Evolutionary conservation across 2,888 invertebrate genomes (phyloP).

Genomic region (Calameuta idolon): DNA sequence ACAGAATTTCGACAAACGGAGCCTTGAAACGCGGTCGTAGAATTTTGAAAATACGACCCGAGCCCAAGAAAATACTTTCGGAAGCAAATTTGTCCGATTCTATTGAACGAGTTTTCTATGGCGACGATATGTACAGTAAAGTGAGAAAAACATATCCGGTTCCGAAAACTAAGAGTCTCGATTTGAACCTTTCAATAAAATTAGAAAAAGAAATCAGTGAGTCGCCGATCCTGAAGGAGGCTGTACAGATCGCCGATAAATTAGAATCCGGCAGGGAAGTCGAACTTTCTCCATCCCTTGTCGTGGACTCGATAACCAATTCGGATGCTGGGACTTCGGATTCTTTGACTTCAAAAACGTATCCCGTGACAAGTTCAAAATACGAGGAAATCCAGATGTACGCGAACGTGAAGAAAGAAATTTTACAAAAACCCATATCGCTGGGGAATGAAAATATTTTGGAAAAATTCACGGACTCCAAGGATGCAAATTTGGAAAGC

Average conservation of each 20-base stretch:
- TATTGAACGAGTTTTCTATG: not conserved
- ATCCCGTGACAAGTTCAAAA: not conserved
- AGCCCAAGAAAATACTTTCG: slow-evolving; percentile 5
- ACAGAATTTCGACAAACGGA: slow-evolving; percentile 44
- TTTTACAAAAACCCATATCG: not conserved
- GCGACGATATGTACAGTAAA: not conserved
- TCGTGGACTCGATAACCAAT: not conserved
- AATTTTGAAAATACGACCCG: slow-evolving; percentile 41
- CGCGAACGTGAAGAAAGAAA: not conserved
- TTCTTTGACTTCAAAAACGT: not conserved
- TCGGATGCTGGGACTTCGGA: not conserved
- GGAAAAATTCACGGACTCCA: not conserved
- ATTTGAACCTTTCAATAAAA: not conserved
- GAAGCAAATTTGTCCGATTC: slow-evolving; percentile 14
- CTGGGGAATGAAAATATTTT: not conserved
- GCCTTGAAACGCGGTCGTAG: slow-evolving; percentile 60
- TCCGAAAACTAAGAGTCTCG: not conserved
- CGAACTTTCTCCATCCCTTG: slow-evolving; percentile 30
- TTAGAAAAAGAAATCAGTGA: slow-evolving; percentile 52
- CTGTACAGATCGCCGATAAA: slow-evolving; percentile 36
- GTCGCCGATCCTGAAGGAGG: slow-evolving; percentile 12
- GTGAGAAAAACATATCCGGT: slow-evolving; percentile 20
- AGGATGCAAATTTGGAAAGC: not conserved
- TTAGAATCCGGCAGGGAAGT: slow-evolving; percentile 37
- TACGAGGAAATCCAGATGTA: not conserved